Evolutionary conservation across 2,113 vertebrate species (phyloP), one percentile per base, ranked within the genome.

Genomic region (Rhombomys opimus): DNA sequence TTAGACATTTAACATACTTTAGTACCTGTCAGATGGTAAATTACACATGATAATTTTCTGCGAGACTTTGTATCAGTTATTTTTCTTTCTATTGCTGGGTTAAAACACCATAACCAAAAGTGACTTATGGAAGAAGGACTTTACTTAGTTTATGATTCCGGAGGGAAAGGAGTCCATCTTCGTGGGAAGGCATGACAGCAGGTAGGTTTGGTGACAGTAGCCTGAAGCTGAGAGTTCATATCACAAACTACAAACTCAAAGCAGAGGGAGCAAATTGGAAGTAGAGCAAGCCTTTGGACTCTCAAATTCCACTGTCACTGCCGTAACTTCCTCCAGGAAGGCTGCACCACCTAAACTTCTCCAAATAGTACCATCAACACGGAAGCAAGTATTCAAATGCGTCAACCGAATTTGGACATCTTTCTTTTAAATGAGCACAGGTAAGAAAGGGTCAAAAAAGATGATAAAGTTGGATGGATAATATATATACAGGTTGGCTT

Each of bases 381-480:
- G 12, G 10, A 35, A 82, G 20, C 54, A 59, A 82, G 32, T 81
- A 1, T 81, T 23, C 20, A 81, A 81, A 35, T 59, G 54, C 20
- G 11, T 59, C 54, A 38, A 35, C 17, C 35, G 38, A 25, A 14
- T 25, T 59, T 17, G 52, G 30, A 54, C 9, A 35, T 35, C 50
- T 80, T 35, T 80, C 52, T 22, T 57, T 57, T 57, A 57, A 80
- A 57, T 2, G 15, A n/a, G 35, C 30, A 80, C 32, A 52, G 14
- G 13, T 81, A 72, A 46, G 72, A 91, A 85, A 72, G 20, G 22
- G 23, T 95, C 57, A 50, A 87, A 81, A 92, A 76, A 89, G 75
- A 87, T 76, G 65, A 30, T 5, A 87, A 70, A 96, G 14, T 17
- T 87, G 1, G 38, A 68, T 89, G 17, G 25, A 57, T 72, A 50